Evolutionary conservation across 2,888 invertebrate genomes (phyloP).

Genomic region (Willowsia nigromaculata): DNA sequence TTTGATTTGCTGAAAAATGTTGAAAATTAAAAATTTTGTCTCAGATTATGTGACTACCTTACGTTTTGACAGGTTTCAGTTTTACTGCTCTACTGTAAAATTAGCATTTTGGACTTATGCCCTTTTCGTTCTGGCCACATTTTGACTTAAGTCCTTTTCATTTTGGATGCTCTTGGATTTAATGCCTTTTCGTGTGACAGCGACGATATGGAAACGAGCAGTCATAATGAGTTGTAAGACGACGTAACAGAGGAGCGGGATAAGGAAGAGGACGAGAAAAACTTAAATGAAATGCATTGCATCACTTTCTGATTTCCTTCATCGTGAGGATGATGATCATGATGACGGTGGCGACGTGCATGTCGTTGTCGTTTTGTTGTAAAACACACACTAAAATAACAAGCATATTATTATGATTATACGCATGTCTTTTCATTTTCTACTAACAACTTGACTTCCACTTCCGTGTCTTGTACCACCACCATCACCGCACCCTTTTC

Average conservation of each 20-base stretch:
- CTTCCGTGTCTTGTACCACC: slow-evolving; percentile 33
- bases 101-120: too few relatives aligned
- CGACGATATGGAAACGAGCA: background rate
- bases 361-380: background rate
- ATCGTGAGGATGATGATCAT: background rate
- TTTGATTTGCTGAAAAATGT: too few relatives aligned
- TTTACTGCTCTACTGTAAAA: too few relatives aligned
- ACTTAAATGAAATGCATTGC: slow-evolving; percentile 3
- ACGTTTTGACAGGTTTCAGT: too few relatives aligned
- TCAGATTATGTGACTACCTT: too few relatives aligned
- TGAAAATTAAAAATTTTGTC: too few relatives aligned
- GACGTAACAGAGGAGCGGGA: background rate
- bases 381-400: background rate
- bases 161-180: too few relatives aligned
- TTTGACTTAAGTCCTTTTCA: too few relatives aligned
- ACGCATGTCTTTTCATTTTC: slow-evolving; percentile 16
- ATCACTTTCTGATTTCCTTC: slow-evolving; percentile 21
- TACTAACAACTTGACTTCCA: slow-evolving; percentile 8
- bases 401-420: background rate
- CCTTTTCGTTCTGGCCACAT: too few relatives aligned
- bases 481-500: background rate
- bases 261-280: background rate
- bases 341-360: background rate
- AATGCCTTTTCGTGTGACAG: too few relatives aligned
- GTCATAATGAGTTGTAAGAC: background rate